Conservation (phyloP, 2,888 invertebrate species). For the Drosophila buzzatii region DNA sequence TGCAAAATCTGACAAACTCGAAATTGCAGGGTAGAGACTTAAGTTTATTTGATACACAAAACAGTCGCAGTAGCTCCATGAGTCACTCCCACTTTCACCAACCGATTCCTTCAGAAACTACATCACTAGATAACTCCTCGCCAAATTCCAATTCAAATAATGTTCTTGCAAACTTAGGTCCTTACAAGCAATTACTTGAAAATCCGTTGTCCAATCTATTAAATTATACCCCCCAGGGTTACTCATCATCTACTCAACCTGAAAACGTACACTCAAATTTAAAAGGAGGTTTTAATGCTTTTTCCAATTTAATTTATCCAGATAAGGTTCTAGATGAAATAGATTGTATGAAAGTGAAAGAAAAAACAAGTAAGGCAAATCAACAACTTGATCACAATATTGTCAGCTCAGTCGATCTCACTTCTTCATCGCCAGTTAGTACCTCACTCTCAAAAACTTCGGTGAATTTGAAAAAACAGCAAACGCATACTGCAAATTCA, state of each 20-base stretch:
- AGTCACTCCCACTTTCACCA: constrained; percentile 31
- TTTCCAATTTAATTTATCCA: constrained; percentile 21
- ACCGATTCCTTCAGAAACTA: constrained; percentile 17
- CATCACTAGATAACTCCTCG: constrained; percentile 17
- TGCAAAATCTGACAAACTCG: constrained; percentile 28
- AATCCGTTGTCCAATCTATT: constrained; percentile 50
- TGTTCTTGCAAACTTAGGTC: constrained; percentile 37
- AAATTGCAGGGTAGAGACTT: constrained; percentile 35
- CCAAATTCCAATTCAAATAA: constrained; percentile 31
- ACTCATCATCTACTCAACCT: constrained; percentile 17
- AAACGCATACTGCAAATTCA: constrained; percentile 12
- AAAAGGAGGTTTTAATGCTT: constrained; percentile 2
- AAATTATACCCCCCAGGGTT: constrained; percentile 40
- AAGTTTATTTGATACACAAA: constrained; percentile 40
- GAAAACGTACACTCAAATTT: constrained; percentile 33
- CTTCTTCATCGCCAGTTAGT: constrained; percentile 12
- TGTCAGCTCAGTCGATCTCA: constrained; percentile 42
- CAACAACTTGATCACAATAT: constrained; percentile 20
- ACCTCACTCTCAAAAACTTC: constrained; percentile 11
- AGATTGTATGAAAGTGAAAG: constrained; percentile 29
- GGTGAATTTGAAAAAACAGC: constrained; percentile 7
- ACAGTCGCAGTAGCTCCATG: constrained; percentile 27
- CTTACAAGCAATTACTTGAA: constrained; percentile 56
- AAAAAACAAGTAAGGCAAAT: constrained; percentile 26
- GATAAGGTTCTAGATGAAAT: constrained; percentile 25